Evolutionary conservation across 2,113 vertebrate genomes (phyloP).

Genomic region (Otis tarda): DNA sequence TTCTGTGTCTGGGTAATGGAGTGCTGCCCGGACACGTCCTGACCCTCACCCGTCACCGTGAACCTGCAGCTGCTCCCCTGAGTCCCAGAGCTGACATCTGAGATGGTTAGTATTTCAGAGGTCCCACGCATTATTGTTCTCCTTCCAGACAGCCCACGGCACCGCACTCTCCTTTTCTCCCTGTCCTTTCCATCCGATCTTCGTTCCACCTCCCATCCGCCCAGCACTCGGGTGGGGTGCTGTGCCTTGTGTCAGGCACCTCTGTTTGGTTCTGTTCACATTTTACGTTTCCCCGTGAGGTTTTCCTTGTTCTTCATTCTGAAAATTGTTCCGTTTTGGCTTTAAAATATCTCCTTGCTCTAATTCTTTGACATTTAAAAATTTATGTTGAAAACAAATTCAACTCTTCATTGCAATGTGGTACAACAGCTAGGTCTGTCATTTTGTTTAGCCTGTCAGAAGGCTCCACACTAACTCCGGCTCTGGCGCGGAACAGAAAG

Average conservation of each 20-base stretch:
- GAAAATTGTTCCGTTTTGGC: neutral
- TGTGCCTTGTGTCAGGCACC: neutral
- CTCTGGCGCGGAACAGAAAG: neutral
- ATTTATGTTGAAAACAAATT: neutral
- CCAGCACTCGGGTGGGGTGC: accelerated
- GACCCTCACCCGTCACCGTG: neutral
- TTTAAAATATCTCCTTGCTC: neutral
- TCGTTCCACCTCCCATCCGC: neutral
- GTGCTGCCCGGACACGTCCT: neutral
- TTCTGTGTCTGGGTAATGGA: accelerated
- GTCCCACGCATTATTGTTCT: neutral
- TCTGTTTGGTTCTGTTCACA: neutral
- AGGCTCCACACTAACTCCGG: neutral
- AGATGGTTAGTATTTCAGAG: neutral
- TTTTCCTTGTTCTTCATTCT: neutral
- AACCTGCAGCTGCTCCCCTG: neutral
- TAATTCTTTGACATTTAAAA: neutral
- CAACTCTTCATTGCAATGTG: neutral
- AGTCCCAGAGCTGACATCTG: neutral
- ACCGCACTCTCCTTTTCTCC: neutral
- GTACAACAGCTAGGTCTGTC: neutral
- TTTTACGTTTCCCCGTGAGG: accelerated
- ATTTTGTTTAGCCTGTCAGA: neutral
- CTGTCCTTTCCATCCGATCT: accelerated
- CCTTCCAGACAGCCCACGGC: neutral